Evolutionary conservation across 1,140 invertebrate genomes (phyloP), one percentile per base, ranked within the genome.

Genomic region (Drosophila dunni): DNA sequence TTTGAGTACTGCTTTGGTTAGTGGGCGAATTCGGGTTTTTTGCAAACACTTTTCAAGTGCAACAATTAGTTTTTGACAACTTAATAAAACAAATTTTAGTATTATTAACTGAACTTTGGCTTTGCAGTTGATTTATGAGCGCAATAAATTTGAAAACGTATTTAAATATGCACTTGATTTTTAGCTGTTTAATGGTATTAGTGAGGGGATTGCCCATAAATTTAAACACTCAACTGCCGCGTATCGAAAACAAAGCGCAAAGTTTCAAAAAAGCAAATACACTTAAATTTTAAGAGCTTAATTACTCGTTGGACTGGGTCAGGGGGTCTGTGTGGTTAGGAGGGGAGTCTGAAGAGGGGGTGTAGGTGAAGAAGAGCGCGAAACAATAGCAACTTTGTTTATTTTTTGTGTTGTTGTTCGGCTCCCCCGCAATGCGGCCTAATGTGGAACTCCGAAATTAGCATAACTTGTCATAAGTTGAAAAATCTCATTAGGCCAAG

Each of bases 391-490:
- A 66, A 58, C 45, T 73, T 29, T 29, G 24, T 29, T 29, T 29
- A 29, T 29, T 29, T 29, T 29, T 29, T 29, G 3, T 29, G 24
- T 29, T 29, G 3, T 29, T 29, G 24, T 29, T 45, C 3, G 46
- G 56, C 71, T 62, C 71, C 71, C 71, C 71, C 71, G 71, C 71
- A 74, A 42, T 54, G 46, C 17, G 33, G 63, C 68, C 67, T 82
- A 84, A 80, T 78, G 77, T 83, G 79, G 48, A 62, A 64, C 60
- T 50, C 45, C 45, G 48, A 83, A 89, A 89, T 89, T 89, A 90
- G 84, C 84, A 89, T 89, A 89, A 89, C 84, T 89, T 89, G 84
- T 89, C 84, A 89, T 89, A 89, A 89, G 85, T 89, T 89, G 81
- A 89, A 89, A 89, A 89, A 89, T 89, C 84, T 84, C 84, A 89